These are phyloP conservation scores for Galerucella nymphaeae DNA, from an alignment of 2,888 invertebrate species.

Conservation along the genomic window DNA sequence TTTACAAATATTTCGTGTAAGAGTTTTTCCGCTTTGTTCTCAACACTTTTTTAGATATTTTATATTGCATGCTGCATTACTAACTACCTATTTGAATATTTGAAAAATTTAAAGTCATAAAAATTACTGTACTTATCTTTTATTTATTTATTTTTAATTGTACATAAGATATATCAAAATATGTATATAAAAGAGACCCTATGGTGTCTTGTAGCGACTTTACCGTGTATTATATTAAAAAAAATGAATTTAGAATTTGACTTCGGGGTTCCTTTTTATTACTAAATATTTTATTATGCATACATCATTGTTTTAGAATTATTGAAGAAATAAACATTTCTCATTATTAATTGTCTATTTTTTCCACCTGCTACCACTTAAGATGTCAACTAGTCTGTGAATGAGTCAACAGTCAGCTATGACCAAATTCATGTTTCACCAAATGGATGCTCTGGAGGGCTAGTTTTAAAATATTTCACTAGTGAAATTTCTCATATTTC, in stretches of 20 bases:
- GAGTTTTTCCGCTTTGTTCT: too few relatives aligned
- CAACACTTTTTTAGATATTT: constrained; percentile 25
- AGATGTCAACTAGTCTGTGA: too few relatives aligned
- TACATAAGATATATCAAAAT: constrained; percentile 62
- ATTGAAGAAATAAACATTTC: constrained; percentile 61
- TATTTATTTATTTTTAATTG: constrained; percentile 62
- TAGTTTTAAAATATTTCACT: too few relatives aligned
- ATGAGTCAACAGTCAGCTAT: too few relatives aligned
- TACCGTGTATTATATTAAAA: constrained; percentile 54
- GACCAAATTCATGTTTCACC: too few relatives aligned
- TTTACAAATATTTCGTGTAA: too few relatives aligned
- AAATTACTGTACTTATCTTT: constrained; percentile 52
- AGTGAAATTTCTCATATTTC: too few relatives aligned
- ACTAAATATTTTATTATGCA: constrained; percentile 64
- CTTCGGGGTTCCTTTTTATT: constrained; percentile 63
- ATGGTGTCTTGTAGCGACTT: constrained; percentile 62
- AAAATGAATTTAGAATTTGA: constrained; percentile 58
- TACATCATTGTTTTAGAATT: constrained; percentile 63
- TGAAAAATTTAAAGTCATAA: constrained; percentile 58
- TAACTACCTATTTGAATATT: constrained; percentile 31
- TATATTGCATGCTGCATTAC: constrained; percentile 27
- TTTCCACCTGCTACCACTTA: background rate
- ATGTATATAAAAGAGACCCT: constrained; percentile 64
- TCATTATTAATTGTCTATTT: constrained; percentile 51
- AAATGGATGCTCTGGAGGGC: too few relatives aligned